Base-by-base conservation (phyloP, 2,113 vertebrate genomes). In the Phaethornis superciliosus region DNA sequence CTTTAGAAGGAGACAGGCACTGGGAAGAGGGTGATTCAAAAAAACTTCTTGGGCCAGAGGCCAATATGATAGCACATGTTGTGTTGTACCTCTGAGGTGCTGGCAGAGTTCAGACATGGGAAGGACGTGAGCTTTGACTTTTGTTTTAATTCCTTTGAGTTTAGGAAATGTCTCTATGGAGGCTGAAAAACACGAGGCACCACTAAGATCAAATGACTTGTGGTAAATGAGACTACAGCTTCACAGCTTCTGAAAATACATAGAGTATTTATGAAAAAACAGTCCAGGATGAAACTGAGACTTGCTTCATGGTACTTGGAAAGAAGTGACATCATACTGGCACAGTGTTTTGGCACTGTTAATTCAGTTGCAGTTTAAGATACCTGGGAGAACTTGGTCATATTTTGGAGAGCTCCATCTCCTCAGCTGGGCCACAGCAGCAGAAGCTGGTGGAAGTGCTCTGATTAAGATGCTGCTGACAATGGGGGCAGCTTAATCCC, bases 201-300 rank as follows among this genome's bases (percentile, higher is more conserved):
- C 12, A 4, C 51, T 88, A 20, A 42, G 37, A 58, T 67, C 24
- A 70, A 55, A 17, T 62, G 40, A 26, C 0, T 0, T 55, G 27
- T 68, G 32, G 9, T 52, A 78, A 67, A 70, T 47, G 51, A 46
- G 26, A n/a, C 75, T 85, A 10, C 22, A 64, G 4, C 35, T 77
- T 58, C 46, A 85, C 78, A 82, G 13, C 26, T 71, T 55, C 40
- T 78, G 68, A 46, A 77, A 75, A 46, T 2, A 16, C 2, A 0
- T 14, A 51, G 19, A 47, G 46, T 21, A 47, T 47, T 47, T 20
- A 19, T 47, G 46, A 21, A 47, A 47, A 47, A 47, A 47, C 37
- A 63, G 37, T 44, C 47, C 33, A 67, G 33, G 59, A 40, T 80
- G 55, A 69, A 80, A 46, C 22, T 4, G 4, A 4, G 12, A 23